Evolutionary conservation across 2,113 vertebrate genomes (phyloP).

Genomic region (Sakesphorus luctuosus): DNA sequence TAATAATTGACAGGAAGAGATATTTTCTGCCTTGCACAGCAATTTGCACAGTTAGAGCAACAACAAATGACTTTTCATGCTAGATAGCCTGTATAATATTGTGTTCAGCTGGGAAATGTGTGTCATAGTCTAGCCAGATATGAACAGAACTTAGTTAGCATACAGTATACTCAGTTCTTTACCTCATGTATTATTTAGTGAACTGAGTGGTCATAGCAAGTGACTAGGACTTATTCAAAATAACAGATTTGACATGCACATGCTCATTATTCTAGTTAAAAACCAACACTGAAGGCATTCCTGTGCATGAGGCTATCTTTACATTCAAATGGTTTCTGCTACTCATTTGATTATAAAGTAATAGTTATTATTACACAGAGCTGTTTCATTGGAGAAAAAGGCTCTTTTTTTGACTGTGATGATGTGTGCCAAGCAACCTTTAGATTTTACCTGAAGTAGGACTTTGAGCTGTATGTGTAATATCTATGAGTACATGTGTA

Average conservation of each 20-base stretch:
- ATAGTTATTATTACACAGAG: background rate
- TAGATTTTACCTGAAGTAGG: conserved; percentile 43
- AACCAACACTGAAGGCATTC: conserved; percentile 2
- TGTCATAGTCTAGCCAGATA: background rate
- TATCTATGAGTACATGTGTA: background rate
- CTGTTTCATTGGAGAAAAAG: background rate
- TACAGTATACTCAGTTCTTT: background rate
- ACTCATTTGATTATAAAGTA: conserved; percentile 16
- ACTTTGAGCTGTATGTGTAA: background rate
- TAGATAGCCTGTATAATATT: background rate
- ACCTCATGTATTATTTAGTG: background rate
- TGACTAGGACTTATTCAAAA: background rate
- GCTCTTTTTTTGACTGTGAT: background rate
- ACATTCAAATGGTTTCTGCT: conserved; percentile 31
- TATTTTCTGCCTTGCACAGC: background rate
- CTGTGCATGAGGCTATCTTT: background rate
- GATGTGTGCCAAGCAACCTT: background rate
- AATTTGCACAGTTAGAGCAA: background rate
- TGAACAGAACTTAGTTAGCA: background rate
- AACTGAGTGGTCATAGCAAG: background rate
- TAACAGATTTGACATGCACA: background rate
- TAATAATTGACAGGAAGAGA: background rate
- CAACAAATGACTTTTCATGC: background rate
- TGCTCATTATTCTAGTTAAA: background rate
- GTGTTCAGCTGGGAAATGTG: background rate